phyloP scores from a whole-genome alignment of 2,888 invertebrate genomes.

The Chymomyza fuscimana region DNA sequence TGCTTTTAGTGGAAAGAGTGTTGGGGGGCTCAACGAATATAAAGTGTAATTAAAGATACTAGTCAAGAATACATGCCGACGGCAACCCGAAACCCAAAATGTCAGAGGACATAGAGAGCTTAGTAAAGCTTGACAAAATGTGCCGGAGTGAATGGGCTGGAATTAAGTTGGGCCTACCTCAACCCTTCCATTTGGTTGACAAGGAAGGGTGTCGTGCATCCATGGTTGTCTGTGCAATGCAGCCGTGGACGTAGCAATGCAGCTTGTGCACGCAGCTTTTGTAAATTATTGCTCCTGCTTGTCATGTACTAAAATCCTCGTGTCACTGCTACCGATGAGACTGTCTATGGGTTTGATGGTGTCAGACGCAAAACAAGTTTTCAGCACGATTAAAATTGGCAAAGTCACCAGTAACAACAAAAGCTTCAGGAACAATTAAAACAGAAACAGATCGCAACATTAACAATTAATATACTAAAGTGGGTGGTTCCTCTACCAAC shows the following conservation, averaged over 20 bases:
- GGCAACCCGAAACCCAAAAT: constrained; percentile 65
- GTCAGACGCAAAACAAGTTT: constrained; percentile 64
- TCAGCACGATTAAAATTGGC: constrained; percentile 75
- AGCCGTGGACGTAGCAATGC: constrained; percentile 39
- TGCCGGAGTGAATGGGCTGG: neutral
- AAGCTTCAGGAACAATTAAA: constrained; percentile 70
- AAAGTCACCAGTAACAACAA: constrained; percentile 54
- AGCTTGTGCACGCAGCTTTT: constrained; percentile 69
- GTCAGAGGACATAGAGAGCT: constrained; percentile 18
- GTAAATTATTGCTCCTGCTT: constrained; percentile 77
- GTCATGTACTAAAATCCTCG: constrained; percentile 77
- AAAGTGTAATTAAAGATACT: constrained; percentile 75
- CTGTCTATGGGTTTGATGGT: constrained; percentile 55
- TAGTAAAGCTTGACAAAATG: neutral
- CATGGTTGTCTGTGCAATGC: constrained; percentile 33
- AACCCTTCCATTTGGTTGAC: constrained; percentile 20
- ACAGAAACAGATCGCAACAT: constrained; percentile 74
- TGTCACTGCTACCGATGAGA: constrained; percentile 74
- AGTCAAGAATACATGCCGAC: constrained; percentile 59
- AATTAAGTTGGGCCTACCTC: constrained; percentile 25
- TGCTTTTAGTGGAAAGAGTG: neutral
- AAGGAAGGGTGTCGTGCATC: constrained; percentile 24
- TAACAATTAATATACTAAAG: constrained; percentile 71
- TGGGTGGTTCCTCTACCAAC: neutral
- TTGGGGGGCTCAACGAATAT: constrained; percentile 55